These are phyloP conservation scores for Cyphomyrus plagiostoma DNA, from an alignment of 2,113 vertebrate genomes.

Conservation along the genomic window DNA sequence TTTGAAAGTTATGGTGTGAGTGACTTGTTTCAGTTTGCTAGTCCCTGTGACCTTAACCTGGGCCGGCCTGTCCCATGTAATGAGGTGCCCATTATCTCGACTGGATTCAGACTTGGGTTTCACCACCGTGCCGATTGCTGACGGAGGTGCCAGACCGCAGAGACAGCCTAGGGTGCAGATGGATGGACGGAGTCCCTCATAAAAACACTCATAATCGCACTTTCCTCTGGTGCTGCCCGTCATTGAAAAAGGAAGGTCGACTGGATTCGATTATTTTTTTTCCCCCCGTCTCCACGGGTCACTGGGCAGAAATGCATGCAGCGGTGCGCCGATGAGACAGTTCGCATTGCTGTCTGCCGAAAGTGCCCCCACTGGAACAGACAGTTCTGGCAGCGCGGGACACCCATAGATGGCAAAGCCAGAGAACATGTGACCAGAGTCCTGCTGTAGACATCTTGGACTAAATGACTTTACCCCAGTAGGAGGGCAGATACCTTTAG, in stretches of 20 bases:
- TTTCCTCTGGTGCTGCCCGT: background rate
- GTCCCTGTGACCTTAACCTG: background rate
- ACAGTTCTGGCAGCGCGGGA: background rate
- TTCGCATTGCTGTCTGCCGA: background rate
- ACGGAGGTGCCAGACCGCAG: slow-evolving; percentile 26
- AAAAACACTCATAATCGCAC: background rate
- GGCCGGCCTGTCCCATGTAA: background rate
- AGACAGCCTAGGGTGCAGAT: background rate
- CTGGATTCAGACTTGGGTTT: background rate
- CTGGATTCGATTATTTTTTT: background rate
- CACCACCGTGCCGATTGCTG: slow-evolving; percentile 41
- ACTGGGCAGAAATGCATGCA: background rate
- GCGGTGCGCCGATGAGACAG: background rate
- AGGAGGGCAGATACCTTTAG: background rate
- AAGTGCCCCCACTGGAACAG: background rate
- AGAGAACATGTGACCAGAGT: background rate
- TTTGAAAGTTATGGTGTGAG: background rate
- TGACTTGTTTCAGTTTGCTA: background rate
- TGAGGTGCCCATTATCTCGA: background rate
- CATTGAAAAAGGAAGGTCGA: background rate
- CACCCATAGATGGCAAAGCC: background rate
- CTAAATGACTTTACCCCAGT: background rate
- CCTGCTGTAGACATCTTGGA: background rate
- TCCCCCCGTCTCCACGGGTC: background rate
- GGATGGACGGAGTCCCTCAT: background rate